Conservation (phyloP, 2,113 vertebrate genomes). For the Periophthalmus modestus region DNA sequence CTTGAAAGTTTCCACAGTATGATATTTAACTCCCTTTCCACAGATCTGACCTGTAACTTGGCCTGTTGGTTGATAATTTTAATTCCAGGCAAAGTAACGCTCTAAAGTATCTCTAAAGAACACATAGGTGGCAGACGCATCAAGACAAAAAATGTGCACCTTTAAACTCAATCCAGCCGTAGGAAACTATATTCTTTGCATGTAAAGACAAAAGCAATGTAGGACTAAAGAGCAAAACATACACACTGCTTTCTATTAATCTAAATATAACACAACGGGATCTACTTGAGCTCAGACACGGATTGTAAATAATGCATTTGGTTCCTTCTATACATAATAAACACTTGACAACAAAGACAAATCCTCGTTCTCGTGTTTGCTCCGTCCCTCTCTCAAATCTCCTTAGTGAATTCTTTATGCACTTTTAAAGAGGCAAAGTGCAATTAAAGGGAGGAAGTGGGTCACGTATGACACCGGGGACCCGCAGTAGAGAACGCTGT, state of each 20-base stretch:
- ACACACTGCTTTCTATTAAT: neutral
- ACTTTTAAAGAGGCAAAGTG: constrained; percentile 53
- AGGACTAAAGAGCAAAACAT: neutral
- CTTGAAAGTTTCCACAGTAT: neutral
- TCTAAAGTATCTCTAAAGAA: too few species aligned
- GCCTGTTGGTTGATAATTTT: neutral
- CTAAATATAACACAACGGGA: neutral
- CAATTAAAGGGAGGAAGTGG: constrained; percentile 57
- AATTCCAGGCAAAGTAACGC: too few species aligned
- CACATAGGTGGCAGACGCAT: too few species aligned
- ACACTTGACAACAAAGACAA: constrained; percentile 15
- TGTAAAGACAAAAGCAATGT: neutral
- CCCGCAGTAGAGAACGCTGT: constrained; percentile 44
- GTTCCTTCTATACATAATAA: neutral
- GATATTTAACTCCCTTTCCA: neutral
- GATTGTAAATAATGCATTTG: constrained; percentile 13
- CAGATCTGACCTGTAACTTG: neutral
- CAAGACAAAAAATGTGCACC: too few species aligned
- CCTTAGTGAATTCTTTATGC: constrained; percentile 24
- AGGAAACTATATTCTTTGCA: neutral
- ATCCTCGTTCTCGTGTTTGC: neutral
- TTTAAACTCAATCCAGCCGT: neutral
- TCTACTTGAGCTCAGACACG: neutral
- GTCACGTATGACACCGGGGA: constrained; percentile 53
- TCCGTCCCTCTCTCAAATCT: constrained; percentile 2